Evolutionary conservation across 2,888 invertebrate genomes (phyloP).

Genomic region (Chrysotoxum bicinctum): DNA sequence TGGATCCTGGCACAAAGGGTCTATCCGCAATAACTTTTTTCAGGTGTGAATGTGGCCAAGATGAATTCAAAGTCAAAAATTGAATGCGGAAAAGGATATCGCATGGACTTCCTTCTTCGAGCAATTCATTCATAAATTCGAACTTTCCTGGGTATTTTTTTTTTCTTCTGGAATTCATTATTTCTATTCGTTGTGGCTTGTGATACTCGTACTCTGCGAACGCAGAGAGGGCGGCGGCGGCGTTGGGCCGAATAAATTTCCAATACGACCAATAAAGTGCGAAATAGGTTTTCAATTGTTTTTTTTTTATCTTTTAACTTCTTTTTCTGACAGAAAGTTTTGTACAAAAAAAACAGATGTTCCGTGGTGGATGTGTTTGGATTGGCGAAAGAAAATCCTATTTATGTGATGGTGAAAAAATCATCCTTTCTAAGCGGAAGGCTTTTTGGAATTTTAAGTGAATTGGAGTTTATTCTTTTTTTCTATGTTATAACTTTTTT

Average conservation of each 20-base stretch:
- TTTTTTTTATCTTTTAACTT: not conserved
- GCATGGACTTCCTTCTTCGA: not conserved
- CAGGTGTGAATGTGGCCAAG: not conserved
- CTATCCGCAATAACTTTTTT: not conserved
- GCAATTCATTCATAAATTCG: conserved; percentile 30
- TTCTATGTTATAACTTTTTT: not conserved
- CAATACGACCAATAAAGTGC: conserved; percentile 67
- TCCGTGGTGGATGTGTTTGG: conserved; percentile 2
- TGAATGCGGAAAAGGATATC: conserved; percentile 31
- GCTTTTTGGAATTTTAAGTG: conserved; percentile 62
- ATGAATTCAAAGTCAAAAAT: conserved; percentile 49
- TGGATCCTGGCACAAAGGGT: not conserved
- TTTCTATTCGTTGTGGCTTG: conserved; percentile 7
- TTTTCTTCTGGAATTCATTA: conserved; percentile 6
- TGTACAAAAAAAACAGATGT: conserved; percentile 8
- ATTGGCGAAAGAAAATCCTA: conserved; percentile 5
- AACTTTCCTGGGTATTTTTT: not conserved
- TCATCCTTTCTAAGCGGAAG: conserved; percentile 11
- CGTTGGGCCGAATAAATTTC: conserved; percentile 38
- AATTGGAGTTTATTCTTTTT: conserved; percentile 40
- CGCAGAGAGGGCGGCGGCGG: not conserved
- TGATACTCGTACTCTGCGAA: not conserved
- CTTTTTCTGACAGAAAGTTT: conserved; percentile 26
- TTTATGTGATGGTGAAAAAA: not conserved
- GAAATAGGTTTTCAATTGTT: conserved; percentile 61